Evolutionary conservation across 1,140 invertebrate species (phyloP).

Genomic region (Solen grandis): DNA sequence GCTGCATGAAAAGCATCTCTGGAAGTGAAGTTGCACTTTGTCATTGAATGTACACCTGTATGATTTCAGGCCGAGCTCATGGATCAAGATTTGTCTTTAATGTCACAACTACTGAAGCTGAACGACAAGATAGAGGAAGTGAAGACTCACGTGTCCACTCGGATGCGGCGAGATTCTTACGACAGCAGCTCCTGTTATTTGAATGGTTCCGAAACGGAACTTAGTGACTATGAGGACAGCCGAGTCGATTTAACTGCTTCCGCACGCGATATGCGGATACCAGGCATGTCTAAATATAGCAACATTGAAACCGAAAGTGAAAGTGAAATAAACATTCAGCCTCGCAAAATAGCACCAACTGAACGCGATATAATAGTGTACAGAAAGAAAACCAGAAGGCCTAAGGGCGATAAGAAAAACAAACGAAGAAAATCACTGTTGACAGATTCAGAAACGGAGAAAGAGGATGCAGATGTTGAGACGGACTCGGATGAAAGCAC

Average conservation of each 20-base stretch:
- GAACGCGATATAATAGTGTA: constrained; percentile 39
- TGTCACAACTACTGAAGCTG: constrained; percentile 46
- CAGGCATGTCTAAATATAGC: background rate
- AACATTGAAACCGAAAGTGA: background rate
- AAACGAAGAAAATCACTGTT: background rate
- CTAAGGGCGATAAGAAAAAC: background rate
- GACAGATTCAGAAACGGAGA: constrained; percentile 9
- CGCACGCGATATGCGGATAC: background rate
- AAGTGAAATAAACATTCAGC: background rate
- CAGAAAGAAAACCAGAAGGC: constrained; percentile 18
- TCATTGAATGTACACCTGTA: no score
- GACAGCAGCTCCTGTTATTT: constrained; percentile 34
- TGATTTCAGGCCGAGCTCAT: constrained; percentile 48
- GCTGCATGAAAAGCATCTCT: no score
- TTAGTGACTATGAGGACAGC: constrained; percentile 41
- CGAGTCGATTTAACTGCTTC: constrained; percentile 12
- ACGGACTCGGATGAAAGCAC: background rate
- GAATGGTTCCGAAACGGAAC: constrained; percentile 22
- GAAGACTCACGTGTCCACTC: constrained; percentile 28
- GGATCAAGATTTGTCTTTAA: constrained; percentile 49
- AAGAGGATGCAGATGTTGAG: background rate
- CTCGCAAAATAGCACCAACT: constrained; percentile 4
- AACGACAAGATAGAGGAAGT: constrained; percentile 53
- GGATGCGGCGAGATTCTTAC: constrained; percentile 2
- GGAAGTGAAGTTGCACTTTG: no score